phyloP scores from a whole-genome alignment of 1,140 invertebrate genomes.

The Ditylenchus dipsaci region DNA sequence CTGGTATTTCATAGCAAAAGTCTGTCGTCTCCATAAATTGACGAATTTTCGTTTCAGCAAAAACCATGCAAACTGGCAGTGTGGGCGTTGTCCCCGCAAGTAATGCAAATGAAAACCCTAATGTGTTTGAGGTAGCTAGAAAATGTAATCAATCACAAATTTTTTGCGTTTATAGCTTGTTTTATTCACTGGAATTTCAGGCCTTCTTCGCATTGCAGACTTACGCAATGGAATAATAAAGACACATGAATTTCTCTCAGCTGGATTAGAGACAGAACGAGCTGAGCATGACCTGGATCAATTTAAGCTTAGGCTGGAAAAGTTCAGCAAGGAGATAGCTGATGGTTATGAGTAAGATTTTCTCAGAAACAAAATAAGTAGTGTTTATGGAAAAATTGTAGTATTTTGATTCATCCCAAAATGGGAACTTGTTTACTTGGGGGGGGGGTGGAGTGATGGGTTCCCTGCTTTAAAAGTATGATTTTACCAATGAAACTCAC shows the following conservation, averaged over 20 bases:
- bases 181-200: background rate
- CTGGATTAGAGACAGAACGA: background rate
- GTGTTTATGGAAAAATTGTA: too few relatives aligned
- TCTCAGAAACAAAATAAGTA: too few relatives aligned
- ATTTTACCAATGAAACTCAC: too few relatives aligned
- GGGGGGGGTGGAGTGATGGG: too few relatives aligned
- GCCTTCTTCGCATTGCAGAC: background rate
- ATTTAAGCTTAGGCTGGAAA: slow-evolving; percentile 8
- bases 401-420: too few relatives aligned
- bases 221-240: background rate
- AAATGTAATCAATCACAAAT: background rate
- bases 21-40: too few relatives aligned
- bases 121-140: background rate
- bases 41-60: too few relatives aligned
- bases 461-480: too few relatives aligned
- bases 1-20: too few relatives aligned
- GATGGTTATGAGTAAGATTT: slow-evolving; percentile 20
- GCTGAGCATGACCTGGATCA: slow-evolving; percentile 4
- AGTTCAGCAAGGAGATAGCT: slow-evolving; percentile 8
- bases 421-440: too few relatives aligned
- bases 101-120: background rate
- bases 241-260: background rate
- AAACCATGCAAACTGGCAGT: background rate
- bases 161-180: background rate
- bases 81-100: background rate